These are phyloP conservation scores for Troides aeacus DNA, from an alignment of 2,888 invertebrate genomes.

Conservation along the genomic window DNA sequence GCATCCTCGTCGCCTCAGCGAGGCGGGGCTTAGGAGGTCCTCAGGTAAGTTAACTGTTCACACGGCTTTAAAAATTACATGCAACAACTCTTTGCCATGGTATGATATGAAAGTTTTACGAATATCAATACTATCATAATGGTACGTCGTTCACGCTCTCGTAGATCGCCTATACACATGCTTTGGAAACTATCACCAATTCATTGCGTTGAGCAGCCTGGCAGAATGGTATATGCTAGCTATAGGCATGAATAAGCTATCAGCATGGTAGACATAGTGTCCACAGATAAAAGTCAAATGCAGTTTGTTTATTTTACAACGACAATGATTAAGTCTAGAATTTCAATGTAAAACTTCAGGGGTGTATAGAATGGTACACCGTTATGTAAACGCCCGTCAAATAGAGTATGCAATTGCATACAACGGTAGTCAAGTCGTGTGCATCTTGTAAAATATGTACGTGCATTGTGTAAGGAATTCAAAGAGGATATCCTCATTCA, in stretches of 20 bases:
- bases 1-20: constrained; percentile 86
- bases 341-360: constrained; percentile 48
- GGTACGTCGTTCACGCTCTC: constrained; percentile 26
- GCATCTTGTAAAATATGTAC: constrained; percentile 53
- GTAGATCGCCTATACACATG: constrained; percentile 45
- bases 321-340: constrained; percentile 55
- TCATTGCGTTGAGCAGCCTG: constrained; percentile 41
- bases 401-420: constrained; percentile 68
- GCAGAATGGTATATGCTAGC: constrained; percentile 41
- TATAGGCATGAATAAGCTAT: constrained; percentile 8
- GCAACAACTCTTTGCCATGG: constrained; percentile 26
- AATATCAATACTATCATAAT: constrained; percentile 22
- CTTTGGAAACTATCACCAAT: constrained; percentile 39
- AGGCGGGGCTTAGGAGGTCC: constrained; percentile 86
- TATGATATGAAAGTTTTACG: constrained; percentile 19
- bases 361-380: constrained; percentile 51
- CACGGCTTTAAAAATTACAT: constrained; percentile 34
- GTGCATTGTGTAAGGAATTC: constrained; percentile 56
- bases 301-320: constrained; percentile 63
- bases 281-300: constrained; percentile 62
- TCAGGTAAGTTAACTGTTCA: constrained; percentile 81
- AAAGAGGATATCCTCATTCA: constrained; percentile 56
- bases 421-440: constrained; percentile 64
- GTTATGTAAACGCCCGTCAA: constrained; percentile 58
- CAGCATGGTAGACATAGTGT: constrained; percentile 43